These are phyloP conservation scores for Chaetura pelagica DNA, from an alignment of 2,113 vertebrate species.

Conservation along the genomic window DNA sequence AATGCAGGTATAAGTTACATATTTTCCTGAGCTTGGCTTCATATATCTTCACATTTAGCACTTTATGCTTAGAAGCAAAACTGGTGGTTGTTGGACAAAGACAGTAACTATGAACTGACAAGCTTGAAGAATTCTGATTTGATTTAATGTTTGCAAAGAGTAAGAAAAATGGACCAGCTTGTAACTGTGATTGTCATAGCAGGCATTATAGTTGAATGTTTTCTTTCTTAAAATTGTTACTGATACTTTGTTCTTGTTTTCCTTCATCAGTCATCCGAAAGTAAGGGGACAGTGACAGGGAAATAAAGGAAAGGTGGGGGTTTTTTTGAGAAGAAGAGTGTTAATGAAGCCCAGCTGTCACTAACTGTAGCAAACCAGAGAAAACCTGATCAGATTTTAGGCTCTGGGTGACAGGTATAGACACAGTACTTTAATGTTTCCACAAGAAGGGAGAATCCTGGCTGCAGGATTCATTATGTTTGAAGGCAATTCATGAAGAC, in stretches of 20 bases:
- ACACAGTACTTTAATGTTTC: neutral
- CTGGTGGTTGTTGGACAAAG: accelerated
- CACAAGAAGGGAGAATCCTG: neutral
- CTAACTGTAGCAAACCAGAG: neutral
- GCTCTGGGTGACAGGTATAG: neutral
- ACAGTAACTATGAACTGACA: neutral
- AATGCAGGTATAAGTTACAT: neutral
- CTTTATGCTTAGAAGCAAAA: neutral
- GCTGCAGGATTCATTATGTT: neutral
- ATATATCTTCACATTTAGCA: neutral
- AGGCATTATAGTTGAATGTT: neutral
- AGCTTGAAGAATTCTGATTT: neutral
- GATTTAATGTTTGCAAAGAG: neutral
- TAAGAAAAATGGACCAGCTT: neutral
- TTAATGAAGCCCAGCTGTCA: neutral
- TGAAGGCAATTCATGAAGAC: neutral
- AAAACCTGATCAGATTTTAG: neutral
- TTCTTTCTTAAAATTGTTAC: neutral
- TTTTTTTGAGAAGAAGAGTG: neutral
- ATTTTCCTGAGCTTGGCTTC: neutral
- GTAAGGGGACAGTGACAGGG: neutral
- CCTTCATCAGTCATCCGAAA: neutral
- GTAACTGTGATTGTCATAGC: neutral
- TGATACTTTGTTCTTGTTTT: neutral
- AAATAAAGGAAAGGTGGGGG: neutral